Evolutionary conservation across 2,113 vertebrate genomes (phyloP), one percentile per base, ranked within the genome.

Genomic region (Rhineura floridana): DNA sequence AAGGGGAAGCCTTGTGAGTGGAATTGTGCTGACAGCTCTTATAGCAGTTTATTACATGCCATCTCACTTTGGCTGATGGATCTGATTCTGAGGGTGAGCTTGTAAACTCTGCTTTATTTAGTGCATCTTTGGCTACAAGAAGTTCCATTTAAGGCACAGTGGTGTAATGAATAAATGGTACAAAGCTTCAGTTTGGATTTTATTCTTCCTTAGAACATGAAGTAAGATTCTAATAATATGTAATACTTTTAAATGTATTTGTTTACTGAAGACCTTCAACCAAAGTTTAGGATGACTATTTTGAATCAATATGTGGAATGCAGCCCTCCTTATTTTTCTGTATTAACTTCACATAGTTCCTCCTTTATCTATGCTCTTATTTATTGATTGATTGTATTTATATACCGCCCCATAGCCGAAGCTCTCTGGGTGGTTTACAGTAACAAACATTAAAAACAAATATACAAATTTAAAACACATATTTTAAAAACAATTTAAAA

Each of bases 1-100:
- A 85, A 89, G 88, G 89, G 10, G 67, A 39, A 46, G 30, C 88
- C 70, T 82, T 82, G 59, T 90, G 62, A 82, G 36, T 67, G 62
- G 46, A 90, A 90, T 86, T 82, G 70, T 33, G 90, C 59, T 0
- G 0, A 21, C 1, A 69, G 21, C 62, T 85, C 89, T 79, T 83
- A 4, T 67, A 7, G 2, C 87, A 88, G 76, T 86, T 89, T 89
- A 69, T 75, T 81, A 67, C 65, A 81, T 62, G 15, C 55, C 67
- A 82, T 86, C 28, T 77, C 79, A 69, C 39, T 86, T 79, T 36
- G n/a, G 8, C 42, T 82, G 84, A 83, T 89, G 88, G 76, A 82
- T 85, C 65, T 39, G 50, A 59, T 85, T 85, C 83, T 62, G 5
- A 73, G 48, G 42, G 25, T n/a, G 59, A 12, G 46, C 36, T 42